Evolutionary conservation across 2,797 vertebrate species (phyloP), one percentile per base, ranked within the genome.

Genomic region (Danio jaintianensis): DNA sequence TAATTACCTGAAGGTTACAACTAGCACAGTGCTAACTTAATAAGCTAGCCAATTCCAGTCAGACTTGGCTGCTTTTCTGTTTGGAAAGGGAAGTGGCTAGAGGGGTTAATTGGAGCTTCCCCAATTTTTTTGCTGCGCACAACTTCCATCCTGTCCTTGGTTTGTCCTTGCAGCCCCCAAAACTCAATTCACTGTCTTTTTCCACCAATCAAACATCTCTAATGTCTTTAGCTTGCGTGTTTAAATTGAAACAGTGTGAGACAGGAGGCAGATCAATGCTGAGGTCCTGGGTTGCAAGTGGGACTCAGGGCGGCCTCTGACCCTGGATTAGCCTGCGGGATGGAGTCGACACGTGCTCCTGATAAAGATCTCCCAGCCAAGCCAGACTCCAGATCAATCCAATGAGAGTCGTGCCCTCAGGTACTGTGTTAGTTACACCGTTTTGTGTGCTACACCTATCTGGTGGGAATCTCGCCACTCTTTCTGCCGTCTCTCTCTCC

Each of bases 241-340:
- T 91, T 90, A 93, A 95, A 96, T 94, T 92, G 90, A 88, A 93
- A 92, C 90, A 93, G 89, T 92, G 93, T 95, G 95, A 87, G 87
- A 85, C 69, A 55, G 87, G 86, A 88, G 88, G 66, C 61, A 83
- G 86, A 92, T 91, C 87, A 88, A 86, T 92, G 87, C 86, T 86
- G 67, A 52, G 66, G 79, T 81, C 69, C 42, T 47, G 43, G 61
- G 43, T 79, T 68, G 70, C 18, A 20, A 75, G 82, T 2, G 59
- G 73, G 66, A 83, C 36, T 76, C 40, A 9, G 62, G 64, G 67
- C 66, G 82, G 81, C 71, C 90, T 80, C 85, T 78, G 89, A 93
- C 92, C 91, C 90, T 89, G 80, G 87, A 87, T 88, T 88, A 86
- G 90, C 91, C 92, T 85, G 87, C 82, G 70, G 90, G 88, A 86